Conservation (phyloP, 2,888 invertebrate species). For the Spilosoma lubricipeda region DNA sequence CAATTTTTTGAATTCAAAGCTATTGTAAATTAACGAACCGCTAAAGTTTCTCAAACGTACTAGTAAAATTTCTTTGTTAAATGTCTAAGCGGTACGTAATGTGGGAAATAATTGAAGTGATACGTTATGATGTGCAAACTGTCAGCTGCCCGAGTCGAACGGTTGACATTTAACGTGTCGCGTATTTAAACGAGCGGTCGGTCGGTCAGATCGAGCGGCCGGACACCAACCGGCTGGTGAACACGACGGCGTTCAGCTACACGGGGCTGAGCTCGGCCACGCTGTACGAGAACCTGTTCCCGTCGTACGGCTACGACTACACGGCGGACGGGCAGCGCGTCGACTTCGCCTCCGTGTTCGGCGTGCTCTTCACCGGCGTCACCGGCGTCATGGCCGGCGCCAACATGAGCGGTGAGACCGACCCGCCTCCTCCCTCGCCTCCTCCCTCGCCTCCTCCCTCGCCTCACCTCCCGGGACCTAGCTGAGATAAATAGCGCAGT, state of each 20-base stretch:
- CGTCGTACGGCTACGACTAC: constrained; percentile 92
- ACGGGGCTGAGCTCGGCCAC: constrained; percentile 92
- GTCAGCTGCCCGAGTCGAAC: neutral
- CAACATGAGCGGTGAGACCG: constrained; percentile 95
- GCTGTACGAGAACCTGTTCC: constrained; percentile 91
- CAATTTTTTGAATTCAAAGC: neutral
- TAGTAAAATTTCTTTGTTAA: too few relatives aligned
- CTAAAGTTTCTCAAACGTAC: too few relatives aligned
- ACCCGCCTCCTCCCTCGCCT: neutral
- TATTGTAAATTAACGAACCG: too few relatives aligned
- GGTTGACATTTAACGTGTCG: neutral
- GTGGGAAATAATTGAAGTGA: neutral
- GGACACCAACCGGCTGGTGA: constrained; percentile 88
- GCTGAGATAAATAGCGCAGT: too few relatives aligned
- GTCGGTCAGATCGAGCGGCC: constrained; percentile 90
- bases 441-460: neutral
- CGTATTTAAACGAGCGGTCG: neutral
- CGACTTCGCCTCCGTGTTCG: constrained; percentile 97
- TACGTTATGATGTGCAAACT: neutral
- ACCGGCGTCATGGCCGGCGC: constrained; percentile 99
- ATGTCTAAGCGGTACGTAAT: too few relatives aligned
- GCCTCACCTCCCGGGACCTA: too few relatives aligned
- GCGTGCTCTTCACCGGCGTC: constrained; percentile 98
- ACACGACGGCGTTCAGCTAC: constrained; percentile 86
- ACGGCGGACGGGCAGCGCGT: constrained; percentile 89